Percentiles rank a stretch among this genome's conserved stretches.
Conservation (phyloP, 2,113 vertebrate species). For the Antennarius striatus region DNA sequence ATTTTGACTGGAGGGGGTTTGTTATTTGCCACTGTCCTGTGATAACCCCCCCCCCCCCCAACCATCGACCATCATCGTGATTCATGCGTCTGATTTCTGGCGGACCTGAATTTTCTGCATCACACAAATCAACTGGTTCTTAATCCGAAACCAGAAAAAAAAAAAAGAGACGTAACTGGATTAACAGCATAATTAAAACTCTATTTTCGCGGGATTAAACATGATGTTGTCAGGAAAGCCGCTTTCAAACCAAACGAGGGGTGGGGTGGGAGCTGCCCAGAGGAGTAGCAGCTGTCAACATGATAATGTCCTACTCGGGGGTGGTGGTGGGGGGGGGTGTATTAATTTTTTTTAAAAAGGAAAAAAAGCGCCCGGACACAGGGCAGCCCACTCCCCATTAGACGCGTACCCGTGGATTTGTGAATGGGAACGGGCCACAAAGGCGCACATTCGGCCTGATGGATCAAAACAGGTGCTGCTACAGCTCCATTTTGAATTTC, state of each 20-base stretch:
- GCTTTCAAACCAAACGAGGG: slow-evolving; percentile 63
- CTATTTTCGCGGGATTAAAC: slow-evolving; percentile 62
- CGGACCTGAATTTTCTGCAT: too few relatives aligned
- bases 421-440: slow-evolving; percentile 40
- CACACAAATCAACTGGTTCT: background rate
- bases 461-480: slow-evolving; percentile 77
- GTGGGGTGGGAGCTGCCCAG: slow-evolving; percentile 64
- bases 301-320: slow-evolving; percentile 28
- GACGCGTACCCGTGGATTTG: slow-evolving; percentile 43
- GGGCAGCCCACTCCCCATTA: background rate
- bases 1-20: too few relatives aligned
- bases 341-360: background rate
- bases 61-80: too few relatives aligned
- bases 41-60: too few relatives aligned
- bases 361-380: too few relatives aligned
- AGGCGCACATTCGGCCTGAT: slow-evolving; percentile 58
- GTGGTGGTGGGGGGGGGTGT: background rate
- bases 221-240: slow-evolving; percentile 61
- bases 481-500: slow-evolving; percentile 78
- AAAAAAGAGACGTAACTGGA: slow-evolving; percentile 44
- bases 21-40: too few relatives aligned
- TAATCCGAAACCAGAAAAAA: slow-evolving; percentile 54
- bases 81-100: too few relatives aligned
- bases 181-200: slow-evolving; percentile 63
- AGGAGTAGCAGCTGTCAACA: slow-evolving; percentile 70